These are phyloP conservation scores for Micropterix aruncella DNA, from an alignment of 2,888 invertebrate genomes.

Conservation along the genomic window DNA sequence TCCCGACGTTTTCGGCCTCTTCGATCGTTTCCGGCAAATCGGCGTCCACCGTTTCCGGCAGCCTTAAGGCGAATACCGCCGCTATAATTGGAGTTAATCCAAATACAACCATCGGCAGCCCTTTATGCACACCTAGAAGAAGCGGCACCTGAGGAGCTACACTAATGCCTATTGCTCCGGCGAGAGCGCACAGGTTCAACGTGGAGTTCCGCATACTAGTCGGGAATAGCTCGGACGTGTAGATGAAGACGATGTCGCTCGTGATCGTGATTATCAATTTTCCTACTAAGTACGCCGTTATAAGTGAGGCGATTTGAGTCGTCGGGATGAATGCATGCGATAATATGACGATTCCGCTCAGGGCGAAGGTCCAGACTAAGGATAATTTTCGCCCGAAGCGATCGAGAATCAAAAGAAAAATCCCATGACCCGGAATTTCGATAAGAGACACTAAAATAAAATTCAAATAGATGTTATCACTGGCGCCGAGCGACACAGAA, in stretches of 20 bases:
- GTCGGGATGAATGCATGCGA: not conserved
- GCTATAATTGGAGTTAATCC: constrained; percentile 31
- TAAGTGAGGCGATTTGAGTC: not conserved
- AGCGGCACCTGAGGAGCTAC: not conserved
- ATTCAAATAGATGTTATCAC: not conserved
- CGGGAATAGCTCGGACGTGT: not conserved
- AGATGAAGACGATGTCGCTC: not conserved
- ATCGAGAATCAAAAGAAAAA: not conserved
- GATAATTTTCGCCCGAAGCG: not conserved
- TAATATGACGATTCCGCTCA: not conserved
- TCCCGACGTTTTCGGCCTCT: constrained; percentile 34
- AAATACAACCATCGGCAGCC: constrained; percentile 36
- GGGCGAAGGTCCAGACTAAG: not conserved
- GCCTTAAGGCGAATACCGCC: constrained; percentile 32
- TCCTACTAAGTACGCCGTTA: not conserved
- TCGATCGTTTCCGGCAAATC: constrained; percentile 40
- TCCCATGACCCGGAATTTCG: not conserved
- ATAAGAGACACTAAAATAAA: not conserved
- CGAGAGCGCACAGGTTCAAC: not conserved
- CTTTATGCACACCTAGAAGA: not conserved
- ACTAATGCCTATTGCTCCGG: not conserved
- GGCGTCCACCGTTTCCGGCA: constrained; percentile 43
- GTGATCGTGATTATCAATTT: not conserved
- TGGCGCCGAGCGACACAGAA: not conserved
- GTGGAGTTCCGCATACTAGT: not conserved